Base-by-base conservation (phyloP, 2,113 vertebrate genomes). In the Ranitomeya imitator region DNA sequence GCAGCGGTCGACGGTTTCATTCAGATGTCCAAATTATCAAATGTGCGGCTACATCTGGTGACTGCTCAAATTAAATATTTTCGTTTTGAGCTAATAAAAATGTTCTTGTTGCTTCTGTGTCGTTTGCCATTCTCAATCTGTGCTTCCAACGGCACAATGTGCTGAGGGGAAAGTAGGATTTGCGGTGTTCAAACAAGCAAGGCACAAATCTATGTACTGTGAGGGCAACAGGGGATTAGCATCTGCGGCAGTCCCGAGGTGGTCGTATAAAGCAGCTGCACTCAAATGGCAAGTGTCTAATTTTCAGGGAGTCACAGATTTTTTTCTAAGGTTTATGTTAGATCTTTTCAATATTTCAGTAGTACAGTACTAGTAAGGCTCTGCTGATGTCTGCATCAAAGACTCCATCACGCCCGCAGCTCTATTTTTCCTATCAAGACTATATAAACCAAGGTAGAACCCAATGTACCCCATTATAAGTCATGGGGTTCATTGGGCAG, bases 1-100 rank as follows among this genome's bases (percentile, higher is more conserved):
- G 80, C 76, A 88, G 90, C 91, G 89, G 85, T 85, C 90, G 86
- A 87, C 61, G 67, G 45, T 79, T 21, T 89, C 90, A 89, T 88
- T 80, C 12, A 61, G 89, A 73, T 65, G 85, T 91, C 91, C 71
- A 73, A 92, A 88, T 89, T 89, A 90, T 82, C 13, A 45, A 90
- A 90, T 16, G 0, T 45, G 31, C 80, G 51, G 79, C 59, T 87
- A 89, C 90, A 88, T 87, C 14, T 52, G 37, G 86, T 89, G 88
- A 89, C 85, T 83, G 63, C 74, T 79, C 89, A 89, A 86, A 91
- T 88, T 89, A 79, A 55, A 71, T 89, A 55, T 63, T 80, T 90
- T 90, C 81, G 37, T 89, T 78, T 59, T 55, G 63, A 45, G 73
- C 88, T 82, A 90, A 92, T 90, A 6, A 0, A 79, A 86, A 81